phyloP scores from a whole-genome alignment of 1,140 invertebrate species.

The Drosophila pallidifrons region DNA sequence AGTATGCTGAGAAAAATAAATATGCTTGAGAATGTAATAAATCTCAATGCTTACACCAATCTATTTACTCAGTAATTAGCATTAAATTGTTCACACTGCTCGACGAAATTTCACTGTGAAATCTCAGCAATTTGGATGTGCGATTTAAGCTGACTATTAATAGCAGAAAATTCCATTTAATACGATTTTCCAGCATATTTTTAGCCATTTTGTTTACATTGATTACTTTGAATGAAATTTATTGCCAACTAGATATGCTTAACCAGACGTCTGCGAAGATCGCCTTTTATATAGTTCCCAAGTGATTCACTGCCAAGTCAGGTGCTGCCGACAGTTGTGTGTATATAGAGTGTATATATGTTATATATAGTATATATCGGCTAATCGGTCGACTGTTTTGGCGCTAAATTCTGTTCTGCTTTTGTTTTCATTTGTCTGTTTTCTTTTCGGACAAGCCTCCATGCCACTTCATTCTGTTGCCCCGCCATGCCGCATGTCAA shows the following conservation, averaged over 20 bases:
- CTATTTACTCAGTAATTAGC: neutral
- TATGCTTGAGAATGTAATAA: neutral
- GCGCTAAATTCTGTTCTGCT: neutral
- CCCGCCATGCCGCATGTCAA: constrained; percentile 35
- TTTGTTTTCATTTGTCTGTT: neutral
- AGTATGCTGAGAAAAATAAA: too few relatives aligned
- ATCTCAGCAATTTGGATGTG: neutral
- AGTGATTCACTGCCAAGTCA: constrained; percentile 33
- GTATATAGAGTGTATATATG: neutral
- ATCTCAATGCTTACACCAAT: neutral
- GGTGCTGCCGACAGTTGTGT: constrained; percentile 34
- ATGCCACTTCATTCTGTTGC: constrained; percentile 14
- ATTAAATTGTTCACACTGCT: neutral
- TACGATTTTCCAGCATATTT: constrained; percentile 32
- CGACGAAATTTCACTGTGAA: neutral
- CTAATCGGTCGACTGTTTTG: constrained; percentile 1
- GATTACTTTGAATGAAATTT: constrained; percentile 19
- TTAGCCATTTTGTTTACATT: constrained; percentile 55
- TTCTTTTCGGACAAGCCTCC: constrained; percentile 33
- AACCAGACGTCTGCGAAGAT: constrained; percentile 3
- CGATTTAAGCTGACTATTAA: constrained; percentile 29
- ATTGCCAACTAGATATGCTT: constrained; percentile 37
- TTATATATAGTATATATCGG: neutral
- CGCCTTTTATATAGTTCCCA: neutral
- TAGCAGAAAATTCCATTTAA: constrained; percentile 33